Evolutionary conservation across 2,797 vertebrate species (phyloP).

Genomic region (Neosalanx taihuensis): DNA sequence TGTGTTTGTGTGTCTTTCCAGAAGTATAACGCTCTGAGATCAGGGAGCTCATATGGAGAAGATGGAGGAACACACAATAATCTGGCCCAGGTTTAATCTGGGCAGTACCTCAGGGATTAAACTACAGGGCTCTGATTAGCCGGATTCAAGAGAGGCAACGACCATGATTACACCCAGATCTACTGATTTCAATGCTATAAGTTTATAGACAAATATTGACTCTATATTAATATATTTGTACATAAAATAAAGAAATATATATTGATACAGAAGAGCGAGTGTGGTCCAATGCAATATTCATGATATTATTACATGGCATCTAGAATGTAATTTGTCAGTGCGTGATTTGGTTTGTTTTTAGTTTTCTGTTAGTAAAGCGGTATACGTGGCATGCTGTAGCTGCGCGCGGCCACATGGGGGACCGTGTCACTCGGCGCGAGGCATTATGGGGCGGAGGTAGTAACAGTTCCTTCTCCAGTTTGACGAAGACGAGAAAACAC

Average conservation of each 20-base stretch:
- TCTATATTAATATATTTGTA: no score
- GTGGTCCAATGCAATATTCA: no score
- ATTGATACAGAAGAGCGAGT: no score
- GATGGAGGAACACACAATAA: background rate
- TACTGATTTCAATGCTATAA: no score
- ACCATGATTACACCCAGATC: background rate
- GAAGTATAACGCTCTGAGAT: slow-evolving; percentile 46
- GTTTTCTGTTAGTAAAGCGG: background rate
- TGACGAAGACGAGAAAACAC: background rate
- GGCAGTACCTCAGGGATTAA: background rate
- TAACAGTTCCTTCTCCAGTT: background rate
- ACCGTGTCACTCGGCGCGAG: slow-evolving; percentile 19
- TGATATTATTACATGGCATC: no score
- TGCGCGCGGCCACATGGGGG: slow-evolving; percentile 10
- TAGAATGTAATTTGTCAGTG: background rate
- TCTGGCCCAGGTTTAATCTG: background rate
- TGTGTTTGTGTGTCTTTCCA: slow-evolving; percentile 21
- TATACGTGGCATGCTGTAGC: slow-evolving; percentile 47
- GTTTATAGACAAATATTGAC: no score
- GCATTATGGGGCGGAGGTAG: slow-evolving; percentile 46
- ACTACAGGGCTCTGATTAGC: no score
- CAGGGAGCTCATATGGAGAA: slow-evolving; percentile 4
- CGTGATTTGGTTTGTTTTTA: background rate
- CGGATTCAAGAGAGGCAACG: background rate
- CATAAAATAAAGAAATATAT: no score